Percentiles rank a stretch among this genome's conserved stretches.
Conservation (phyloP, 2,888 invertebrate genomes). For the Melipona bicolor region DNA sequence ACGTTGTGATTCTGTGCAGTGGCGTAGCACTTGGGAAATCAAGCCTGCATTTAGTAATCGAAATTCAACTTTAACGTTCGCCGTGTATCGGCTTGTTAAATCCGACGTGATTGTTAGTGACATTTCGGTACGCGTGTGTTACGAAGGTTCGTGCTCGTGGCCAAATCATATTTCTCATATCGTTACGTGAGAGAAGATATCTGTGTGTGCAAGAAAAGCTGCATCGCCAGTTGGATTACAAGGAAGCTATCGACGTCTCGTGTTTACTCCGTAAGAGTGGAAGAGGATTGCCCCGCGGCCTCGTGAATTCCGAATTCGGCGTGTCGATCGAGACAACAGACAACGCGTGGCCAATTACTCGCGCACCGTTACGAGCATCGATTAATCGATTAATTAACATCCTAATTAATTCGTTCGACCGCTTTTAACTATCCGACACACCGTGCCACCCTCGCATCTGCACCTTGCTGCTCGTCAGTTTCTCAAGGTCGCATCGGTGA, state of each 20-base stretch:
- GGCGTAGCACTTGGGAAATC: background rate
- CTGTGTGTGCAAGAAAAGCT: constrained; percentile 45
- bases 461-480: background rate
- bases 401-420: constrained; percentile 64
- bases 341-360: constrained; percentile 67
- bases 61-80: background rate
- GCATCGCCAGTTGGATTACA: constrained; percentile 55
- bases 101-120: constrained; percentile 34
- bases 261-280: constrained; percentile 48
- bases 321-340: constrained; percentile 60
- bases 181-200: constrained; percentile 34
- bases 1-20: constrained; percentile 10
- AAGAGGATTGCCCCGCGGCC: constrained; percentile 29
- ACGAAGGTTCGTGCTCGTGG: constrained; percentile 19
- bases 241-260: constrained; percentile 42
- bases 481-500: constrained; percentile 2
- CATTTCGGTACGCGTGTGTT: constrained; percentile 44
- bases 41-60: constrained; percentile 5
- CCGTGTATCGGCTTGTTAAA: background rate
- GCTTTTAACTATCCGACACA: constrained; percentile 21
- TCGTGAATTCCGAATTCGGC: constrained; percentile 53
- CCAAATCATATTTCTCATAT: constrained; percentile 36
- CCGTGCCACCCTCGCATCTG: background rate
- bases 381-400: constrained; percentile 69
- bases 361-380: constrained; percentile 54